Evolutionary conservation across 1,140 invertebrate species (phyloP).

Genomic region (Achatina immaculata): DNA sequence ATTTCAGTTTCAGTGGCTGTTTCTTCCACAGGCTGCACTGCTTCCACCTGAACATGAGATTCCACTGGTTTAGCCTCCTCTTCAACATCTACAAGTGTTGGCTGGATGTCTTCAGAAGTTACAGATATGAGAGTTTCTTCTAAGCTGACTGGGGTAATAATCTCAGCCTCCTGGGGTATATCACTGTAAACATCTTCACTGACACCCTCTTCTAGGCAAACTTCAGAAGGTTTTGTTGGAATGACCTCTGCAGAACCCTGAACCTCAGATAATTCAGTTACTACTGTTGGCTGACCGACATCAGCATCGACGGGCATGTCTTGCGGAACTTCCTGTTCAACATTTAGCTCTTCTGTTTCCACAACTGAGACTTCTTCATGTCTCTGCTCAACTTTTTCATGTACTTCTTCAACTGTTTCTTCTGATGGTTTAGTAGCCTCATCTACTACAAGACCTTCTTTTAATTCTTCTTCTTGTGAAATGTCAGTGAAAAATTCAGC

Average conservation of each 20-base stretch:
- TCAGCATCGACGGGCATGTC: slow-evolving; percentile 7
- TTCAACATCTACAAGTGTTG: slow-evolving; percentile 1
- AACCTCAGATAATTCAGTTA: background rate
- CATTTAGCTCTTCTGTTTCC: background rate
- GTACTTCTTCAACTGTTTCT: slow-evolving; percentile 2
- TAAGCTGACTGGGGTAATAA: background rate
- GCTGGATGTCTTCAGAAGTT: slow-evolving; percentile 7
- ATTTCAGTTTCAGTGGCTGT: background rate
- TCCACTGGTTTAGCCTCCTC: slow-evolving; percentile 12
- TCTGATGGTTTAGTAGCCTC: background rate
- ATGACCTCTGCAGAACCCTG: background rate
- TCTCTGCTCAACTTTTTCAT: background rate
- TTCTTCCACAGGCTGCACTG: background rate
- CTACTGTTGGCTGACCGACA: background rate
- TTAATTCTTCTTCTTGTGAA: background rate
- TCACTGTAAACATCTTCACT: background rate
- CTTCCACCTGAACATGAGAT: background rate
- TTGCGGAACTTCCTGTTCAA: background rate
- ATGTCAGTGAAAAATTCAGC: background rate
- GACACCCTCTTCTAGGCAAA: background rate
- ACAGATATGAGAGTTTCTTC: slow-evolving; percentile 22
- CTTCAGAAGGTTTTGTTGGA: background rate
- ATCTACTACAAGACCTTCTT: background rate
- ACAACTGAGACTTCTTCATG: background rate
- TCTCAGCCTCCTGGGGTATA: background rate